Conservation (phyloP, 2,113 vertebrate genomes). For the Corynorhinus townsendii region DNA sequence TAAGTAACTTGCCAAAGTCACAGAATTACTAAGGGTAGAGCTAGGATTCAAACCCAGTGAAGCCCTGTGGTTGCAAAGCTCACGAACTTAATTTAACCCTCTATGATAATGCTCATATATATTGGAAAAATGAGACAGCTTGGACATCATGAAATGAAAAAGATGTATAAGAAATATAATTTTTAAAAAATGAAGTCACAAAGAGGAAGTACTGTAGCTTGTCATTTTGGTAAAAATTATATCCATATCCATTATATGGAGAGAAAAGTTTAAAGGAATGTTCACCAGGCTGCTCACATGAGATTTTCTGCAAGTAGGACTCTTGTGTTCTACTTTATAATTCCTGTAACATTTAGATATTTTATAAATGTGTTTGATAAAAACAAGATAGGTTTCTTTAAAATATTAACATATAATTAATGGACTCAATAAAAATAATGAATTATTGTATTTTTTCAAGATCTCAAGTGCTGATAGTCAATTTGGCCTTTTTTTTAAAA, state of each 20-base stretch:
- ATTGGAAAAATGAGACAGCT: not conserved
- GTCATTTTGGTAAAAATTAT: not conserved
- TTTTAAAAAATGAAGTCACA: not conserved
- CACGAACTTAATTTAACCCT: not conserved
- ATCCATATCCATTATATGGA: not conserved
- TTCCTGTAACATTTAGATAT: constrained; percentile 8
- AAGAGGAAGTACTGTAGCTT: not conserved
- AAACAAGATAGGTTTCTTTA: not conserved
- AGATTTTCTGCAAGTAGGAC: not conserved
- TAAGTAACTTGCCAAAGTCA: not conserved
- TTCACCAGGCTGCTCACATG: not conserved
- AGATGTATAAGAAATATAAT: not conserved
- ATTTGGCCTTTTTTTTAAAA: not conserved
- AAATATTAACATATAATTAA: constrained; percentile 3
- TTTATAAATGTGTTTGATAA: not conserved
- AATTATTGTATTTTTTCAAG: constrained; percentile 27
- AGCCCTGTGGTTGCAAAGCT: not conserved
- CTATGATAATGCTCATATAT: not conserved
- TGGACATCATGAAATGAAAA: not conserved
- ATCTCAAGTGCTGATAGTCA: not conserved
- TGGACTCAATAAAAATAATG: not conserved
- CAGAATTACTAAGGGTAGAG: not conserved
- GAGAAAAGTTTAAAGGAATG: not conserved
- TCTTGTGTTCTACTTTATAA: not conserved
- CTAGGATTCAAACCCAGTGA: not conserved